Percentiles rank a stretch among this genome's conserved stretches.
These are phyloP conservation scores for Drosophila arizonae DNA, from an alignment of 1,140 invertebrate species.

Conservation along the genomic window DNA sequence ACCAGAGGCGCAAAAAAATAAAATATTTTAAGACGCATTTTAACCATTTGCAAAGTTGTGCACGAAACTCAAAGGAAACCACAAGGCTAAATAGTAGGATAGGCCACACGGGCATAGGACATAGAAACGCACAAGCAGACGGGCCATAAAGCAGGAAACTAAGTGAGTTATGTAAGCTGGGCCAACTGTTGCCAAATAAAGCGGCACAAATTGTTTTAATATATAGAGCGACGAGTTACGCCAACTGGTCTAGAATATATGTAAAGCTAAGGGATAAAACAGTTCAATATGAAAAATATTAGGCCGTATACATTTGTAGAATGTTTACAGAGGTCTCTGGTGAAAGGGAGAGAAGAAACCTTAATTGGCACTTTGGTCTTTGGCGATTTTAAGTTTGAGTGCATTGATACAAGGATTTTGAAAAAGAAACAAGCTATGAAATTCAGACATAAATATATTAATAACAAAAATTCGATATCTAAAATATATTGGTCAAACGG, in stretches of 20 bases:
- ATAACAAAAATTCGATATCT: too few relatives aligned
- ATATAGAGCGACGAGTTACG: constrained; percentile 13
- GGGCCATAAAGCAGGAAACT: constrained; percentile 32
- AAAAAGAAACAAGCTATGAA: too few relatives aligned
- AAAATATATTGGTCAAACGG: too few relatives aligned
- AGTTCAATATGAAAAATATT: too few relatives aligned
- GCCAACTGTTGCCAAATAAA: constrained; percentile 60
- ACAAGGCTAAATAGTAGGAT: constrained; percentile 39
- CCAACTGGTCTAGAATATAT: not conserved
- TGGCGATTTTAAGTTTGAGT: too few relatives aligned
- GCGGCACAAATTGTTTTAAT: constrained; percentile 60
- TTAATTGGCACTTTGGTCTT: too few relatives aligned
- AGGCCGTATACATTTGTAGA: too few relatives aligned
- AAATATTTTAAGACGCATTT: constrained; percentile 54
- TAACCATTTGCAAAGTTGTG: not conserved
- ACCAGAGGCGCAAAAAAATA: constrained; percentile 24
- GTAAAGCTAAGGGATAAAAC: not conserved
- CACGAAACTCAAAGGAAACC: constrained; percentile 9
- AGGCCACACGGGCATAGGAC: constrained; percentile 46
- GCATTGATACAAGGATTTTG: too few relatives aligned
- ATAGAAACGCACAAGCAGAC: too few relatives aligned
- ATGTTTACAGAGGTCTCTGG: too few relatives aligned
- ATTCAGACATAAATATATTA: too few relatives aligned
- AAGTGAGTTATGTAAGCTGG: constrained; percentile 63
- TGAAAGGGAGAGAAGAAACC: too few relatives aligned